Percentiles rank a stretch among this genome's conserved stretches.
These are phyloP conservation scores for Delichon dasypus DNA, from an alignment of 2,797 vertebrate genomes.

Conservation along the genomic window DNA sequence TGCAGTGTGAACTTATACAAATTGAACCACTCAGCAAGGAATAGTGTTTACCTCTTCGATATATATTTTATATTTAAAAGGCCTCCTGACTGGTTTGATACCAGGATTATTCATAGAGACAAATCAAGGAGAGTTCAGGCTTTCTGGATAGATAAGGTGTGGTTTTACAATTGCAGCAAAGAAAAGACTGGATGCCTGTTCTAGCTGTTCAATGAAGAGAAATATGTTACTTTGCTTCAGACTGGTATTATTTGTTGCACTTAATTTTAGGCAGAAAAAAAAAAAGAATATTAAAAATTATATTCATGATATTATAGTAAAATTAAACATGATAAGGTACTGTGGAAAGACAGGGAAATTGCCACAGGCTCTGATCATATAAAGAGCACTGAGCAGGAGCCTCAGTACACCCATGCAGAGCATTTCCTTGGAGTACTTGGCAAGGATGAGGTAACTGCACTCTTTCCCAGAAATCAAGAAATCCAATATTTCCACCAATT, in stretches of 20 bases:
- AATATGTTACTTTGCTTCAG: not conserved
- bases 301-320: not conserved
- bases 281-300: not conserved
- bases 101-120: not conserved
- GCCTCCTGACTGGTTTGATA: not conserved
- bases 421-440: not conserved
- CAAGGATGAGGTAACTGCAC: not conserved
- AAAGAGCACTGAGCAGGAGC: not conserved
- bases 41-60: not conserved
- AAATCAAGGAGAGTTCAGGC: not conserved
- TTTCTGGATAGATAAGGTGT: not conserved
- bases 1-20: not conserved
- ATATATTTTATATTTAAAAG: not conserved
- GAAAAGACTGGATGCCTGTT: not conserved
- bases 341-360: not conserved
- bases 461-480: not conserved
- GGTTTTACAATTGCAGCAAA: not conserved
- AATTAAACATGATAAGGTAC: not conserved
- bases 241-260: not conserved
- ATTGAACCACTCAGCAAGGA: not conserved
- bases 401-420: accelerated
- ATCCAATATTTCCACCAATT: not conserved
- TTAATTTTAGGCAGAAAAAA: not conserved
- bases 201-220: not conserved
- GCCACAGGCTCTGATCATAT: not conserved